Evolutionary conservation across 2,888 invertebrate species (phyloP).

Genomic region (Drosophila borborema): DNA sequence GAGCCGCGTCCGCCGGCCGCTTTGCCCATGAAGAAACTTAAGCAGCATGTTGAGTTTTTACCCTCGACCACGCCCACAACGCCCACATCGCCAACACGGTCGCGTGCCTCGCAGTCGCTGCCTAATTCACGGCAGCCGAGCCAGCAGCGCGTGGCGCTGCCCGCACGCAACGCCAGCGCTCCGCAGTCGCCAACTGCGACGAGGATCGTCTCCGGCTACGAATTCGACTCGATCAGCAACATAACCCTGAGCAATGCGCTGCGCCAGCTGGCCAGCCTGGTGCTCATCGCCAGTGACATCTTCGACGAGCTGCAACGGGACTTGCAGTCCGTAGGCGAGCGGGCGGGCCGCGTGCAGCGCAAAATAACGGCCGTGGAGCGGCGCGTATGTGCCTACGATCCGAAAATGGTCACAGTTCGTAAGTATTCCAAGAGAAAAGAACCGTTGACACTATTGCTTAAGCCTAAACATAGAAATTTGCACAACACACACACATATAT

Average conservation of each 20-base stretch:
- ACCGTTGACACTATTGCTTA: background rate
- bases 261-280: constrained; percentile 93
- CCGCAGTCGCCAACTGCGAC: constrained; percentile 76
- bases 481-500: background rate
- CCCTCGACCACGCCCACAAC: constrained; percentile 62
- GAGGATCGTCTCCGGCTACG: constrained; percentile 88
- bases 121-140: constrained; percentile 70
- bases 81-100: constrained; percentile 35
- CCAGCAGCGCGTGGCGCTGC: constrained; percentile 55
- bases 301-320: constrained; percentile 92
- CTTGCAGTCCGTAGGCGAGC: constrained; percentile 90
- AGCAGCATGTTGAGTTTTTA: constrained; percentile 82
- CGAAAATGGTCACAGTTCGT: constrained; percentile 97
- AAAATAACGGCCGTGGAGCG: constrained; percentile 90
- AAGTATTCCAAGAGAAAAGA: constrained; percentile 87
- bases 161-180: constrained; percentile 59
- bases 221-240: constrained; percentile 94
- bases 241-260: constrained; percentile 93
- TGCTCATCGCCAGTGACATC: constrained; percentile 93
- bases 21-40: constrained; percentile 80
- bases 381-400: constrained; percentile 91
- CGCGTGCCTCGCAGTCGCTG: constrained; percentile 62
- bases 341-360: constrained; percentile 89
- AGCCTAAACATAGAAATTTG: background rate
- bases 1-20: constrained; percentile 63